Evolutionary conservation across 2,888 invertebrate genomes (phyloP), one percentile per base, ranked within the genome.

Genomic region (Tiliacea citrago): DNA sequence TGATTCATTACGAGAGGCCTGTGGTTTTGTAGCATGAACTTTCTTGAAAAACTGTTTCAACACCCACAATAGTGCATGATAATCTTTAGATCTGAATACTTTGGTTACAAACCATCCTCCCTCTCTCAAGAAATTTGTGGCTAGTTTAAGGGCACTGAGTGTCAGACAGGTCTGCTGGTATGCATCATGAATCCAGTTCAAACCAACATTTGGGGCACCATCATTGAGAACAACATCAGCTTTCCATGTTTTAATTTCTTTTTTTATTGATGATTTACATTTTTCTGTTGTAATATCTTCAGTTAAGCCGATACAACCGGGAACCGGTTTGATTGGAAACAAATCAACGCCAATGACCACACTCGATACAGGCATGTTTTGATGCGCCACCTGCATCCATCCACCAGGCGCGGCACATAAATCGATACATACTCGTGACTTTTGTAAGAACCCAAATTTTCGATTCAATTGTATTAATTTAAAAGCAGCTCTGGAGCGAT

Each of bases 81-180:
- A 99, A 95, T 99, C 99, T 95, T 99, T 99, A 1, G 99, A 99
- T 81, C 99, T 97, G 93, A 99, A 99, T 0, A 99, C 98, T 97
- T 99, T 99, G 0, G 99, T 99, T 0, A 99, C 97, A 96, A 99
- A 99, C 98, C 98, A 99, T 67, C 99, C 99, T 55, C 99, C 99
- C 86, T 98, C 97, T 76, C 98, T 97, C 55, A 99, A 95, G 91
- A 99, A 98, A 85, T 98, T 97, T 21, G 99, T 98, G 0, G 99
- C 98, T 81, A 99, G 92, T 94, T 99, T 99, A 65, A 99, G 93
- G 2, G 99, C 99, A 90, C 98, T 98, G n/a, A 99, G 96, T 0
- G 99, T 99, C 24, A 99, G 96, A 87, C 98, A 98, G 18, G 98
- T 97, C 95, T 99, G 99, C 90, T 98, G 98, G 92, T 99, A 99